Conservation (phyloP, 2,797 vertebrate species). For the Brachyrhaphis roseni region DNA sequence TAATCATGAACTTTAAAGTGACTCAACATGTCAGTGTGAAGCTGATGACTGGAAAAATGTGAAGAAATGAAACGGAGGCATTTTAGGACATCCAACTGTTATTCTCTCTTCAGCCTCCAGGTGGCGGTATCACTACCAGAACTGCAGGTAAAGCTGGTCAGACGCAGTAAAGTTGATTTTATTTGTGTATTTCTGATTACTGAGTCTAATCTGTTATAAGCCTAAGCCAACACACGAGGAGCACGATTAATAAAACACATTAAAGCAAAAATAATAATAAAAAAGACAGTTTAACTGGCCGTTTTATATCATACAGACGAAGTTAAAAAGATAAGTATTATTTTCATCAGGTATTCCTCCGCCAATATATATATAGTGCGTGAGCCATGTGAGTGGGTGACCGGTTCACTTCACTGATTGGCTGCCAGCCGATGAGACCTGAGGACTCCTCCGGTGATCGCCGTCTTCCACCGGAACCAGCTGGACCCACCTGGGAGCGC, state of each 20-base stretch:
- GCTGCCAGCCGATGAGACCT: neutral
- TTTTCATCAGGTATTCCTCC: neutral
- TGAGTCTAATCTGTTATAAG: neutral
- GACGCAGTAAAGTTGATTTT: neutral
- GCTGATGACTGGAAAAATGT: neutral
- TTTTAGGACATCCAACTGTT: too few species aligned
- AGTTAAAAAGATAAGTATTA: neutral
- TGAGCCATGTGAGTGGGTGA: accelerated
- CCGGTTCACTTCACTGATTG: neutral
- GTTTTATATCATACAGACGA: neutral
- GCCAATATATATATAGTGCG: slow-evolving; percentile 5
- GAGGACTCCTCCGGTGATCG: too few species aligned
- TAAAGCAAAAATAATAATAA: neutral
- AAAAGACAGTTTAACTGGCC: neutral
- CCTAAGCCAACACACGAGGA: neutral
- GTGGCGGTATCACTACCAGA: neutral
- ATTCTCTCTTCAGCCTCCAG: neutral
- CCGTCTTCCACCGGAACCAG: neutral
- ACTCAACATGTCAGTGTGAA: neutral
- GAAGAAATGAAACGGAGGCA: neutral
- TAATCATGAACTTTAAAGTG: neutral
- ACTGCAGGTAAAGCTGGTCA: neutral
- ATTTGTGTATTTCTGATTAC: neutral
- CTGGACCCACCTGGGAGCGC: too few species aligned
- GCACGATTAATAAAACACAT: neutral